Percentiles rank a stretch among this genome's conserved stretches.
These are phyloP conservation scores for Eolophus roseicapilla DNA, from an alignment of 2,113 vertebrate species.

Conservation along the genomic window DNA sequence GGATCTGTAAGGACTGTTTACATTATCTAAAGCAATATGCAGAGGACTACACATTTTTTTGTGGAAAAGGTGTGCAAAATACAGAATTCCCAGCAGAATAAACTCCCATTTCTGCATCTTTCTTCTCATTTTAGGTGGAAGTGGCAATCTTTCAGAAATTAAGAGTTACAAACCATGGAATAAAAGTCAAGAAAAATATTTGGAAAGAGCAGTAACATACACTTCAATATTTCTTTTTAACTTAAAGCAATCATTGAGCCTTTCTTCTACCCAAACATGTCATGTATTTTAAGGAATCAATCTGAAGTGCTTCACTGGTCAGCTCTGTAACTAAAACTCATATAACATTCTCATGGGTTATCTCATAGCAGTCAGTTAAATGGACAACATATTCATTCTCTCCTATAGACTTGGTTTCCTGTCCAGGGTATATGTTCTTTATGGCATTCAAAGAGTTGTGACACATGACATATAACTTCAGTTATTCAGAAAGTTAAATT, in stretches of 20 bases:
- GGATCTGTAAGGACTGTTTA: not conserved
- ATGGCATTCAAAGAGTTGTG: not conserved
- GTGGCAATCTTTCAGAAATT: not conserved
- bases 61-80: not conserved
- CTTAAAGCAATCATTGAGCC: not conserved
- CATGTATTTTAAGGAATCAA: not conserved
- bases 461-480: not conserved
- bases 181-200: not conserved
- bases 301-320: not conserved
- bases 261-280: not conserved
- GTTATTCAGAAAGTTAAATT: not conserved
- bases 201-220: not conserved
- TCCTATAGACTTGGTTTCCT: not conserved
- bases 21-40: not conserved
- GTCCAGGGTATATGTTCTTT: not conserved
- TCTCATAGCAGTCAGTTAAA: not conserved
- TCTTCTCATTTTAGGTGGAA: not conserved
- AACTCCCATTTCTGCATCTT: not conserved
- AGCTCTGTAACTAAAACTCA: not conserved
- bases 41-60: not conserved
- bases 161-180: not conserved
- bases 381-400: rapidly evolving
- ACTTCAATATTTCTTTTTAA: not conserved
- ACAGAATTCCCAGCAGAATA: not conserved
- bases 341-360: not conserved